Evolutionary conservation across 2,888 invertebrate genomes (phyloP), one percentile per base, ranked within the genome.

Genomic region (Thumatha senex): DNA sequence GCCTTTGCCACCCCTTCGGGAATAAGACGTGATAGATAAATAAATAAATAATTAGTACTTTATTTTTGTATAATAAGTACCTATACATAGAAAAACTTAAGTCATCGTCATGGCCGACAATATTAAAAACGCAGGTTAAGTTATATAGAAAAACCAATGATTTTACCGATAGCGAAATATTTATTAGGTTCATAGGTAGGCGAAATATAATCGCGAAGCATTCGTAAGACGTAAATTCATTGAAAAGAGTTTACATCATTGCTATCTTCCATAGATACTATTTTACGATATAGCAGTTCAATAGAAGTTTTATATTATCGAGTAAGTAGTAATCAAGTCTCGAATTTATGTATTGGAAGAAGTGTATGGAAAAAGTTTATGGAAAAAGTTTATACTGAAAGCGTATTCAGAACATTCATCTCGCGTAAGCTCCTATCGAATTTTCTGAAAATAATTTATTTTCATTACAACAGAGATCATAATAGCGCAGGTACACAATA

Each of bases 271-370:
- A 60, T 67, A n/a, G n/a, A n/a, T n/a, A n/a, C n/a, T n/a, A n/a
- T n/a, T n/a, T n/a, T n/a, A n/a, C n/a, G n/a, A n/a, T n/a, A 58
- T 61, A 67, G 61, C 60, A 64, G 55, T 63, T 52, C 59, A 45
- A 52, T 59, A 31, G 60, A 54, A 59, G 58, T 66, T 63, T 56
- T 56, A 48, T 64, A 66, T 72, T 66, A 61, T 48, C 57, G 58
- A 63, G 63, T 61, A 74, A 76, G 76, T 68, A 72, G 67, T 70
- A 78, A 79, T 78, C 72, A 70, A 70, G 73, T 63, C 63, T 48
- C 70, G 70, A 69, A 63, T 84, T 81, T 80, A 86, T 86, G 77
- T 76, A 59, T 72, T 65, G 84, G 80, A 84, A 85, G 78, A 79
- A 81, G 75, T 78, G 72, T 77, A 85, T 78, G 68, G 76, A 63